phyloP scores from a whole-genome alignment of 2,797 vertebrate genomes.

The Linurgus olivaceus region DNA sequence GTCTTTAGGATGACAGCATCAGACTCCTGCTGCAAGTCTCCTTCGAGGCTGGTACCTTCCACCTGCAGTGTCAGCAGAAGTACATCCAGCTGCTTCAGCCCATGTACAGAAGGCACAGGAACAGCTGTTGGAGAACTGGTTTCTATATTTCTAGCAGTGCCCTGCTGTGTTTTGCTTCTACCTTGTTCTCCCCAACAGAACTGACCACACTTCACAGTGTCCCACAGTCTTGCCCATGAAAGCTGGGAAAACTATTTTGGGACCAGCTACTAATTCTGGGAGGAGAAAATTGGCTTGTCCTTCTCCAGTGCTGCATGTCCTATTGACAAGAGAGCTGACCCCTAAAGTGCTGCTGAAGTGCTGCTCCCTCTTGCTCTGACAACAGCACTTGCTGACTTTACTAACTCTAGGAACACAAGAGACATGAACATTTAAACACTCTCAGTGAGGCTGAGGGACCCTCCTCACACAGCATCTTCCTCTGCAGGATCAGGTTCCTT shows the following conservation, averaged over 20 bases:
- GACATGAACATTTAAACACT: rapidly evolving
- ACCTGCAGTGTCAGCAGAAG: not conserved
- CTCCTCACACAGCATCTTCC: not conserved
- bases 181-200: not conserved
- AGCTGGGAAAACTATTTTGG: not conserved
- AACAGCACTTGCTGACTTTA: not conserved
- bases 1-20: not conserved
- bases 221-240: not conserved
- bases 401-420: not conserved
- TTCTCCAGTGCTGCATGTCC: not conserved
- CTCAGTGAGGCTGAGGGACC: not conserved
- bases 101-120: not conserved
- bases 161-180: not conserved
- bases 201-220: not conserved
- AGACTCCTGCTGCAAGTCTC: not conserved
- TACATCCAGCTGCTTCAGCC: not conserved
- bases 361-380: not conserved
- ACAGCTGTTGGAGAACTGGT: not conserved
- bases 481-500: not conserved
- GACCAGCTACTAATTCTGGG: not conserved
- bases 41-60: not conserved
- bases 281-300: not conserved
- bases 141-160: not conserved
- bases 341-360: not conserved
- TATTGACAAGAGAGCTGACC: not conserved